phyloP scores from a whole-genome alignment of 2,113 vertebrate species.

The Semnornis frantzii region DNA sequence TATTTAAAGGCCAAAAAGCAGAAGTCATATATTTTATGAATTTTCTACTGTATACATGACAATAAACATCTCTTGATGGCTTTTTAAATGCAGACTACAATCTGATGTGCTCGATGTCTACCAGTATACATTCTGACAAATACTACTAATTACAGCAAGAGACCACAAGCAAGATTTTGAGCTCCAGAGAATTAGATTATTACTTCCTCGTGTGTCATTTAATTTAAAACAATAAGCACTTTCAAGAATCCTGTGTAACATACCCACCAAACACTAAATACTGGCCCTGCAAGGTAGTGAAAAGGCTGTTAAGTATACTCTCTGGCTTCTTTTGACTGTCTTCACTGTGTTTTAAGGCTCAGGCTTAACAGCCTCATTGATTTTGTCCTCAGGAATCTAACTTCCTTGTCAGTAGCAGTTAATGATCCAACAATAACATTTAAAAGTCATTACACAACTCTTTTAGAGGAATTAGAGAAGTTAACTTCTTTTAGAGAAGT shows the following conservation, averaged over 20 bases:
- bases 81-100: background rate
- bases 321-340: background rate
- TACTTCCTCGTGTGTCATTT: background rate
- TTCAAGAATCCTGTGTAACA: background rate
- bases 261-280: background rate
- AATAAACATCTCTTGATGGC: background rate
- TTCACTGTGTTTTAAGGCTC: background rate
- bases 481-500: background rate
- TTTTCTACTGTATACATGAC: background rate
- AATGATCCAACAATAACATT: background rate
- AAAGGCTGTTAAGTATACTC: background rate
- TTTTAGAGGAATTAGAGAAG: background rate
- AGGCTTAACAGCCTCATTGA: background rate
- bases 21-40: background rate
- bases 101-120: background rate
- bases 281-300: background rate
- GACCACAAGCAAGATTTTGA: background rate
- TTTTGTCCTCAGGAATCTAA: background rate
- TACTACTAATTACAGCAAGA: background rate
- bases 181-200: background rate
- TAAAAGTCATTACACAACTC: background rate
- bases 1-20: background rate
- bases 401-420: background rate
- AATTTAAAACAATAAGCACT: background rate
- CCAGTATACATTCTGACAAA: background rate